Base-by-base conservation (phyloP, 2,113 vertebrate genomes). In the Rhagologus leucostigma region DNA sequence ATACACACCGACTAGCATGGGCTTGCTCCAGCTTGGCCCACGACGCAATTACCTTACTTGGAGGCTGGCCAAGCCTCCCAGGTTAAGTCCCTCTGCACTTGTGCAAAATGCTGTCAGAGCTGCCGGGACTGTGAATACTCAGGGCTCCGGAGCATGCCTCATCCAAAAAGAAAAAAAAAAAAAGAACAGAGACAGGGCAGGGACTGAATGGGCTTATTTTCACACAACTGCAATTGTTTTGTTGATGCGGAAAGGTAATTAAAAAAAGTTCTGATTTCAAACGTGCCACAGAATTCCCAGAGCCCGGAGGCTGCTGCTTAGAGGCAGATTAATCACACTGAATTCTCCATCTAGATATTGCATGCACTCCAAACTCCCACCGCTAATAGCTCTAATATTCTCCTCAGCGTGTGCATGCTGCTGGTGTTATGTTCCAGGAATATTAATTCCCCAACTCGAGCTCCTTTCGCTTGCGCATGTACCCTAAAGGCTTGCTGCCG, bases 331-430 rank as follows among this genome's bases (percentile, higher is more conserved):
- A 98, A 98, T 98, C 98, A 98, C 98, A 98, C 96, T 96, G 97
- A 98, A 98, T 98, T 98, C 98, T 98, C 97, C 98, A 98, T 98
- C 98, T 97, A 98, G 98, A 98, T 98, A 98, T 93, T 97, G 98
- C 97, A 97, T 91, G 97, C 98, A 97, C 97, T 98, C 98, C 97
- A 97, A 98, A 98, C 97, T 98, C 98, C 98, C 98, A 98, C 97
- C 94, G 97, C 98, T 98, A 98, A 98, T 98, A 98, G 98, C 98
- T 97, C 97, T 98, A 98, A 98, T 98, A 98, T 98, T 98, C 98
- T 98, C 98, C 98, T 98, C 98, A 97, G 98, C 97, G 97, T 98
- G 98, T 97, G 98, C 98, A 98, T 97, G 97, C 98, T 97, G 98
- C 98, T 96, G 97, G 97, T 98, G 98, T 97, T 97, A 98, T 98